Conservation (phyloP, 2,113 vertebrate genomes). For the Pseudopodoces humilis region DNA sequence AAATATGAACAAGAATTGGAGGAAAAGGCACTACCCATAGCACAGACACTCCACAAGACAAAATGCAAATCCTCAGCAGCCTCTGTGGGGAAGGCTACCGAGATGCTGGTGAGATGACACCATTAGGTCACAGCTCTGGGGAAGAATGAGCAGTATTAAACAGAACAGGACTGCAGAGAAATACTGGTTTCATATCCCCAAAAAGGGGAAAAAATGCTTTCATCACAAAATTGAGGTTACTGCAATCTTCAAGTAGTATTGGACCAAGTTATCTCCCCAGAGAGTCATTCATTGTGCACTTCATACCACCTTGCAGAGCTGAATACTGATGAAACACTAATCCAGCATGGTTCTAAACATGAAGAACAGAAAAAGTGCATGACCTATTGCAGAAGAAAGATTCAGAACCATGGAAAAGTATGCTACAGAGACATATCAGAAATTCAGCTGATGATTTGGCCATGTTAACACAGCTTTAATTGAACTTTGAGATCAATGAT, state of each 20-base stretch:
- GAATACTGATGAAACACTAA: background rate
- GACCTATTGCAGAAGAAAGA: background rate
- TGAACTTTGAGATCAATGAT: background rate
- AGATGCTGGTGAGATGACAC: background rate
- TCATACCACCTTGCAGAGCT: background rate
- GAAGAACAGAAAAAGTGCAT: background rate
- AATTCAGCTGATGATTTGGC: background rate
- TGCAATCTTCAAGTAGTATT: background rate
- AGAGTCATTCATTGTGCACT: background rate
- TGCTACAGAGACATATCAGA: background rate
- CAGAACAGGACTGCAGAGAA: background rate
- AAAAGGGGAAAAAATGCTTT: background rate
- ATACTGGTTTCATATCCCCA: background rate
- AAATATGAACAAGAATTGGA: background rate
- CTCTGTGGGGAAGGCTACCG: background rate
- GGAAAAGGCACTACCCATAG: background rate
- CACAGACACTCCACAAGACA: accelerated
- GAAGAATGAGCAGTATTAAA: background rate
- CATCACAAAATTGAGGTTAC: background rate
- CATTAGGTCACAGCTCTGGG: background rate
- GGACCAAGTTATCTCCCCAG: background rate
- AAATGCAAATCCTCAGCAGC: background rate
- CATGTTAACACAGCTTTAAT: background rate
- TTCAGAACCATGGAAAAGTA: background rate
- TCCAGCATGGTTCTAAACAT: accelerated